Percentiles rank a stretch among this genome's conserved stretches.
Evolutionary conservation across 2,113 vertebrate species (phyloP).

Genomic region (Sphaerodactylus townsendi): DNA sequence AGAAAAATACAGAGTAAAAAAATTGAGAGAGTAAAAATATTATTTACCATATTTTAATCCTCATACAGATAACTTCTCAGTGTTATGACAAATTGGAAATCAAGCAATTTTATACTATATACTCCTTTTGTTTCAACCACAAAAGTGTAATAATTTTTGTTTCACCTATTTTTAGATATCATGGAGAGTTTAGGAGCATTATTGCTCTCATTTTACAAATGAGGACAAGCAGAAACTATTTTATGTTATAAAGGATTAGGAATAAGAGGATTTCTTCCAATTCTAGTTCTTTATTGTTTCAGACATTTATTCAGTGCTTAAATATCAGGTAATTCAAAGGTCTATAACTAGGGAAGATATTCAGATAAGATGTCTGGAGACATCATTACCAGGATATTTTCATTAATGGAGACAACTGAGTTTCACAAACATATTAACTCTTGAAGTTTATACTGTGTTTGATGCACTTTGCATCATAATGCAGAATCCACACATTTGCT

Average conservation of each 20-base stretch:
- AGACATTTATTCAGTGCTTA: neutral
- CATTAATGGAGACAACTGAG: no score
- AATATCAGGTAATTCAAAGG: no score
- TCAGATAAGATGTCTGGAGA: no score
- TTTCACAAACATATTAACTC: neutral
- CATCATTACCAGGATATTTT: no score
- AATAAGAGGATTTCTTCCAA: no score
- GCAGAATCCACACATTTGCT: neutral
- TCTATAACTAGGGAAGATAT: no score
- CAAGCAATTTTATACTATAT: neutral
- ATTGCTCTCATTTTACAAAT: neutral
- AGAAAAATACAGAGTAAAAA: neutral
- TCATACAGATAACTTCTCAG: conserved; percentile 3
- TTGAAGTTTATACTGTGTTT: neutral
- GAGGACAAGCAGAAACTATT: neutral
- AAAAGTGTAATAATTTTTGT: neutral
- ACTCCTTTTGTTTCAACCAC: neutral
- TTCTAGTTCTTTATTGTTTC: neutral
- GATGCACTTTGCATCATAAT: neutral
- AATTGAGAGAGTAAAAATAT: neutral
- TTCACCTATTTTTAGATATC: neutral
- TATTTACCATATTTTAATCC: conserved; percentile 23
- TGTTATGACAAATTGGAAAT: neutral
- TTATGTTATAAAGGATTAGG: neutral
- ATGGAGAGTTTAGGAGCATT: neutral